phyloP scores from a whole-genome alignment of 2,888 invertebrate species.

The Apotomis betuletana region DNA sequence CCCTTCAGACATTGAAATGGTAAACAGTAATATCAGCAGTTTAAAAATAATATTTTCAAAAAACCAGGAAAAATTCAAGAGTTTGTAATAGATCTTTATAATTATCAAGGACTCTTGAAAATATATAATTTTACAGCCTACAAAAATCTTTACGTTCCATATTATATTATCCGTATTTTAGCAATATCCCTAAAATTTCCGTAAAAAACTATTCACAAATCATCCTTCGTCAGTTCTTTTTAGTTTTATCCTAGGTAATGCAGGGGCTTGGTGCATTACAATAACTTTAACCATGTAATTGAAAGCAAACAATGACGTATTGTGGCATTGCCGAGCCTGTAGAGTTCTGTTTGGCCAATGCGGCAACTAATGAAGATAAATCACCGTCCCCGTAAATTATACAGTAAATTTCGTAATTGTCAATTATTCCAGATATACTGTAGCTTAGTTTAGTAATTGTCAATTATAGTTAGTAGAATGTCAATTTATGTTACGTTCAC shows the following conservation, averaged over 20 bases:
- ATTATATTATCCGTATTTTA: too few relatives aligned
- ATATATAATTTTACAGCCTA: too few relatives aligned
- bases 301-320: constrained; percentile 34
- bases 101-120: too few relatives aligned
- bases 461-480: constrained; percentile 7
- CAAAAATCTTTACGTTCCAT: too few relatives aligned
- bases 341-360: neutral
- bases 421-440: constrained; percentile 10
- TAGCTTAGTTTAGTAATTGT: constrained; percentile 2
- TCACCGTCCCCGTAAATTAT: neutral
- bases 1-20: too few relatives aligned
- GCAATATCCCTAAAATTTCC: too few relatives aligned
- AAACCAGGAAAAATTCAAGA: too few relatives aligned
- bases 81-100: too few relatives aligned
- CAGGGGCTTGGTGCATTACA: neutral
- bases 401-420: constrained; percentile 3
- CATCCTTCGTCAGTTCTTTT: too few relatives aligned
- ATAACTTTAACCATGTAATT: constrained; percentile 20
- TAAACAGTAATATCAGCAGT: too few relatives aligned
- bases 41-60: too few relatives aligned
- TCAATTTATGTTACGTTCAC: neutral
- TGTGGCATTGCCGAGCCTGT: constrained; percentile 18
- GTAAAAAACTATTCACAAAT: too few relatives aligned
- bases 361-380: constrained; percentile 23
- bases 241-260: neutral